Percentiles rank a stretch among this genome's conserved stretches.
Evolutionary conservation across 35 echinoderm and acorn worm genomes (phyloP).

Genomic region (Diadema setosum): DNA sequence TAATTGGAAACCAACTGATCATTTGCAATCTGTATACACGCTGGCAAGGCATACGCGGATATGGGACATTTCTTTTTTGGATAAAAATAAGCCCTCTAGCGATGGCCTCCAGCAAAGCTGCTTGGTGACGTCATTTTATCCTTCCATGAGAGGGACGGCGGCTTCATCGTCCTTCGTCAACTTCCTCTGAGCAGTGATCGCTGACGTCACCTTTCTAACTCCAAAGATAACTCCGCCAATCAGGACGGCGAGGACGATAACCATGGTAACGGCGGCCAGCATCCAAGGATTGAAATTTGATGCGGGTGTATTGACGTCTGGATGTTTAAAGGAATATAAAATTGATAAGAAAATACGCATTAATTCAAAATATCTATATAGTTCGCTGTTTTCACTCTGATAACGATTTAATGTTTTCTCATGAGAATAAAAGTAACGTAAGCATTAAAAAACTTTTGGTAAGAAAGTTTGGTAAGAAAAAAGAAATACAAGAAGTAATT

Average conservation of each 20-base stretch:
- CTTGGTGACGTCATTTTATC: neutral
- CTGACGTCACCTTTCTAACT: neutral
- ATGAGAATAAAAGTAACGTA: neutral
- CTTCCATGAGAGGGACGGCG: neutral
- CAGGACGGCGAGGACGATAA: neutral
- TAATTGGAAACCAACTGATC: neutral
- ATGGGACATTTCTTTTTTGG: neutral
- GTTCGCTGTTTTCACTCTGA: neutral
- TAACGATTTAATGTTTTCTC: neutral
- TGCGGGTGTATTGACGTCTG: neutral
- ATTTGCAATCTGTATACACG: neutral
- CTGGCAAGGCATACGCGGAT: neutral
- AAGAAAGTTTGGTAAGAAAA: neutral
- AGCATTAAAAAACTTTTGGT: neutral
- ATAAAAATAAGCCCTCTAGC: neutral
- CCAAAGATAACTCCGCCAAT: neutral
- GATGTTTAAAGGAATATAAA: neutral
- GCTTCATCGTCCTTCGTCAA: neutral
- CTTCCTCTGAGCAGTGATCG: neutral
- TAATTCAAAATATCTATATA: neutral
- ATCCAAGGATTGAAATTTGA: neutral
- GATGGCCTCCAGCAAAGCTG: neutral
- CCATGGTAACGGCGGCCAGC: neutral
- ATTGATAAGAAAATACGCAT: neutral
- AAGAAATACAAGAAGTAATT: too few relatives aligned